Evolutionary conservation across 2,888 invertebrate species (phyloP), one percentile per base, ranked within the genome.

Genomic region (Augochlorella aurata): DNA sequence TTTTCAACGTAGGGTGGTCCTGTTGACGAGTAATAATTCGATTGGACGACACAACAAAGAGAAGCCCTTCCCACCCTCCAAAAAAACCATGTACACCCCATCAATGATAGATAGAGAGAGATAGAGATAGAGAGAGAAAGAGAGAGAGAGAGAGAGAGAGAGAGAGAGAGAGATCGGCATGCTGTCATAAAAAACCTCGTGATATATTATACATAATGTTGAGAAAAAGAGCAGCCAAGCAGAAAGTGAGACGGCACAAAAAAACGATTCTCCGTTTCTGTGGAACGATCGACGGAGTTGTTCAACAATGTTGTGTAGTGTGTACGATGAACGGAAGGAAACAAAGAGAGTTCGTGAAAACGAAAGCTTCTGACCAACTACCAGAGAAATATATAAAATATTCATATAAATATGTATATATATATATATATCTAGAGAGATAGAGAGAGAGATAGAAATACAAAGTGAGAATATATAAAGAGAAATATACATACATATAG

Each of bases 321-420:
- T 47, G 38, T 66, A 72, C 52, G 52, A 67, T 18, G 72, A 24
- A 45, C 63, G 50, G 29, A 24, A 38, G 44, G 47, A 38, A 58
- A 38, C 12, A 44, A n/a, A 44, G 66, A 69, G 47, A 61, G 16
- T 5, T 61, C 67, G 44, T 63, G 38, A 81, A 74, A 81, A 54
- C 29, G n/a, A 70, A 81, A 81, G 70, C 70, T 74, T 79, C 47
- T 67, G 61, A 80, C 70, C 74, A 81, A 54, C 74, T 80, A 81
- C 81, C 66, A 79, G 69, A 80, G 74, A 80, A 78, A 78, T 66
- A 78, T 21, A 75, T 50, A 76, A 68, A 82, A 77, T 65, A 77
- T 83, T 79, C 58, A 83, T 54, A 69, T 63, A 79, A 66, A 81
- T 73, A 77, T 63, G 75, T 80, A 86, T 63, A 83, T 52, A 54